Evolutionary conservation across 2,888 invertebrate species (phyloP).

Genomic region (Polyploca ridens): DNA sequence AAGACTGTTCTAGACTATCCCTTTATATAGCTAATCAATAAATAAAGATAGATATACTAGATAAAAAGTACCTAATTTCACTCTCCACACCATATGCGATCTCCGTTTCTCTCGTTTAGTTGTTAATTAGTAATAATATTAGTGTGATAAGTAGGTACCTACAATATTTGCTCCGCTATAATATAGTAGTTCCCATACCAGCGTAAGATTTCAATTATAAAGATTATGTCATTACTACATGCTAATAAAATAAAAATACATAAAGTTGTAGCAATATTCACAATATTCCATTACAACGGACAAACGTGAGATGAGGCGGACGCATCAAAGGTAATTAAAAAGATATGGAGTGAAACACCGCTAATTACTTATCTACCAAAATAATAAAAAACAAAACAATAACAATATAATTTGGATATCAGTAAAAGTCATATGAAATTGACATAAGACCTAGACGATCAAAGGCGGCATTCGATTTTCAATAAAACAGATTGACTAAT

Average conservation of each 20-base stretch:
- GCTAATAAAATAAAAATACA: not conserved
- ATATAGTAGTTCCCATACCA: not conserved
- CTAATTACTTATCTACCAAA: constrained; percentile 48
- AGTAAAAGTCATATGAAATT: constrained; percentile 55
- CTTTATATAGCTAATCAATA: no score
- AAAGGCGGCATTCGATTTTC: constrained; percentile 73
- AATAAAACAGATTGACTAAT: constrained; percentile 82
- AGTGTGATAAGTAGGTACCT: no score
- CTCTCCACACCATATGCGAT: no score
- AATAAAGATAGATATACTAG: no score
- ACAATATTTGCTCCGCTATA: not conserved
- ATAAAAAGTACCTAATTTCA: no score
- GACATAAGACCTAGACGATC: constrained; percentile 66
- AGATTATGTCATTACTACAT: not conserved
- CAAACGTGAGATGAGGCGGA: not conserved
- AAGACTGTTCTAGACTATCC: no score
- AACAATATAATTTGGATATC: constrained; percentile 41
- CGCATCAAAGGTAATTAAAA: constrained; percentile 40
- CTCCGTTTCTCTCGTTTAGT: no score
- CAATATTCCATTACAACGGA: not conserved
- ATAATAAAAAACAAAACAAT: constrained; percentile 43
- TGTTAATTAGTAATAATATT: no score
- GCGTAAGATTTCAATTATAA: not conserved
- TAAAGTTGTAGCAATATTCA: not conserved
- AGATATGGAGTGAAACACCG: constrained; percentile 47